Conservation (phyloP, 1,140 invertebrate species). For the Meloidogyne exigua region DNA sequence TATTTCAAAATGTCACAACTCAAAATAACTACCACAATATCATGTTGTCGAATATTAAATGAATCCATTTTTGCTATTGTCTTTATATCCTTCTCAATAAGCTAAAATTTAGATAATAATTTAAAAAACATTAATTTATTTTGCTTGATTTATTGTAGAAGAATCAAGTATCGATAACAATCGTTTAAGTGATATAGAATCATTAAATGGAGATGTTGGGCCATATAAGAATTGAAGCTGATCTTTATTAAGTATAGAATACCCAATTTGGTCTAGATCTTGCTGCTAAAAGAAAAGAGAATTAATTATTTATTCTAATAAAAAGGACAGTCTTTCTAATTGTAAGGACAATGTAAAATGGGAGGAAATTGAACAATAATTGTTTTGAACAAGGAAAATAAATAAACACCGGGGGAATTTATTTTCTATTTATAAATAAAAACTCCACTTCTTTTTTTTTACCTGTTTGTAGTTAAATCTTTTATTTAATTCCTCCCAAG, state of each 20-base stretch:
- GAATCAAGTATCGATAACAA: conserved; percentile 19
- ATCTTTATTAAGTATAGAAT: conserved; percentile 26
- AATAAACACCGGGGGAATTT: no score
- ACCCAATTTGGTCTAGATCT: conserved; percentile 49
- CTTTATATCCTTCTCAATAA: conserved; percentile 41
- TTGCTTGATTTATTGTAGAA: not conserved
- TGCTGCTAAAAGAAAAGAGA: conserved; percentile 26
- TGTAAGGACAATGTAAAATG: not conserved
- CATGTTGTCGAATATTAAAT: conserved; percentile 44
- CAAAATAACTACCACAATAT: conserved; percentile 37
- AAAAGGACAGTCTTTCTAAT: no score
- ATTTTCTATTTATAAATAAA: no score
- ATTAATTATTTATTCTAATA: no score
- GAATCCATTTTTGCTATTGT: conserved; percentile 33
- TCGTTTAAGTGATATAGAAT: conserved; percentile 37
- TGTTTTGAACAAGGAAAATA: no score
- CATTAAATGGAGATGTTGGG: conserved; percentile 45
- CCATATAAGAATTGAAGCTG: conserved; percentile 46
- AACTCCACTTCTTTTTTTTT: not conserved
- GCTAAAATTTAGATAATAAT: not conserved
- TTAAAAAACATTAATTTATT: not conserved
- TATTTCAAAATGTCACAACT: conserved; percentile 6
- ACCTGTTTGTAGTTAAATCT: conserved; percentile 29
- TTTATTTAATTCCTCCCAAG: conserved; percentile 26
- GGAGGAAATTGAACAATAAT: no score